Conservation (phyloP, 1,140 invertebrate species). For the Anastrepha obliqua region DNA sequence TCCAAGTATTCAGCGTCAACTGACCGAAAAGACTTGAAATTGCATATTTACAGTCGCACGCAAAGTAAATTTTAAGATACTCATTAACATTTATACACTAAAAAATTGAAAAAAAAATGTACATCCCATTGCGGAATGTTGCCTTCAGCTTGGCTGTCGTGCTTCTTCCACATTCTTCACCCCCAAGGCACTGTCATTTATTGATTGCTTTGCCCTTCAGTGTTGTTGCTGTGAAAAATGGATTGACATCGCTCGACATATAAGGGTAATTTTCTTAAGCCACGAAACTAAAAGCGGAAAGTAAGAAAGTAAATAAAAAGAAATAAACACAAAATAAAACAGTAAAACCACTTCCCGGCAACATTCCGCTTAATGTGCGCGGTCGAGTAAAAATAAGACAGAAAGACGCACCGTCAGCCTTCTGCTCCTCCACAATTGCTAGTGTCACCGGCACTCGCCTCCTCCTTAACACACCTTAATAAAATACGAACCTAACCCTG, state of each 20-base stretch:
- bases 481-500: background rate
- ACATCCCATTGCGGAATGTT: background rate
- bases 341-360: background rate
- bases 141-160: background rate
- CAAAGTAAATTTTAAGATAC: background rate
- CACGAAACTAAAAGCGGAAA: background rate
- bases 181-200: background rate
- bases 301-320: background rate
- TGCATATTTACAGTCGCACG: background rate
- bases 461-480: too few species aligned
- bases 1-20: background rate
- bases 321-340: constrained; percentile 20
- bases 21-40: background rate
- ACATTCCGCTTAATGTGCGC: background rate
- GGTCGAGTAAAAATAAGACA: background rate
- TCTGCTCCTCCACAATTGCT: background rate
- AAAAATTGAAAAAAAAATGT: background rate
- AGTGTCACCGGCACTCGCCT: background rate
- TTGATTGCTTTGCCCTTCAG: background rate
- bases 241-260: constrained; percentile 5
- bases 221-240: background rate
- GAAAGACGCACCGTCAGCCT: background rate
- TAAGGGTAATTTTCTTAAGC: background rate
- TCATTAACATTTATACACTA: background rate
- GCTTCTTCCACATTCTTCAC: background rate